Evolutionary conservation across 2,113 vertebrate genomes (phyloP).

Genomic region (Amazona vittata): DNA sequence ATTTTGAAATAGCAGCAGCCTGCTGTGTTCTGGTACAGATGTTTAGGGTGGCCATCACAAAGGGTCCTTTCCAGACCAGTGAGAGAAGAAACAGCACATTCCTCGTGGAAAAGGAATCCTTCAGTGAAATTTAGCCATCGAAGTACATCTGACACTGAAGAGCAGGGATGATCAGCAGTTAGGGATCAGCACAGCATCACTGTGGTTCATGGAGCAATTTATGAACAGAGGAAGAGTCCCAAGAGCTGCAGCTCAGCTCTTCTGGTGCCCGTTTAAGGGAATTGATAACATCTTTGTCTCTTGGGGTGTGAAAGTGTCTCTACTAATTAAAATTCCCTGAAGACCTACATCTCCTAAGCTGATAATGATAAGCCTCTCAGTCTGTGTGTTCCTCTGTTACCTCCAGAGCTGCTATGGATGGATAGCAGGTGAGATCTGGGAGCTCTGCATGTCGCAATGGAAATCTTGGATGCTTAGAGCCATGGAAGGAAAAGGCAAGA

Average conservation of each 20-base stretch:
- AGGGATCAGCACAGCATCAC: not conserved
- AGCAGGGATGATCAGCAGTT: not conserved
- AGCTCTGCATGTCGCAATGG: not conserved
- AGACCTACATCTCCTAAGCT: constrained; percentile 85
- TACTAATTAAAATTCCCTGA: constrained; percentile 73
- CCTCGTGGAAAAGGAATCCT: not conserved
- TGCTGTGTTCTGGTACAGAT: not conserved
- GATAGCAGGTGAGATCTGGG: constrained; percentile 13
- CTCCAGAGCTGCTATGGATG: constrained; percentile 57
- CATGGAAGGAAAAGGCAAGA: rapidly evolving
- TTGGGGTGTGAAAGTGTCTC: constrained; percentile 47
- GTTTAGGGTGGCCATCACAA: not conserved
- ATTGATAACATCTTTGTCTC: constrained; percentile 20
- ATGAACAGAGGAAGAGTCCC: not conserved
- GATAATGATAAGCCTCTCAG: constrained; percentile 86
- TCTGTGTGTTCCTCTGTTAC: constrained; percentile 56
- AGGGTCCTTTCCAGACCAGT: not conserved
- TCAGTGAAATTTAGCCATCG: not conserved
- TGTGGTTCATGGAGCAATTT: rapidly evolving
- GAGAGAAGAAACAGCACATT: not conserved
- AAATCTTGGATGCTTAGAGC: not conserved
- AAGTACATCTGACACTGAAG: not conserved
- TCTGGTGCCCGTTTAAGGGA: constrained; percentile 31
- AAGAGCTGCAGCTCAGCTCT: not conserved
- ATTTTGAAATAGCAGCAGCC: not conserved